Evolutionary conservation across 2,113 vertebrate genomes (phyloP).

Genomic region (Malurus alboscapulatus): DNA sequence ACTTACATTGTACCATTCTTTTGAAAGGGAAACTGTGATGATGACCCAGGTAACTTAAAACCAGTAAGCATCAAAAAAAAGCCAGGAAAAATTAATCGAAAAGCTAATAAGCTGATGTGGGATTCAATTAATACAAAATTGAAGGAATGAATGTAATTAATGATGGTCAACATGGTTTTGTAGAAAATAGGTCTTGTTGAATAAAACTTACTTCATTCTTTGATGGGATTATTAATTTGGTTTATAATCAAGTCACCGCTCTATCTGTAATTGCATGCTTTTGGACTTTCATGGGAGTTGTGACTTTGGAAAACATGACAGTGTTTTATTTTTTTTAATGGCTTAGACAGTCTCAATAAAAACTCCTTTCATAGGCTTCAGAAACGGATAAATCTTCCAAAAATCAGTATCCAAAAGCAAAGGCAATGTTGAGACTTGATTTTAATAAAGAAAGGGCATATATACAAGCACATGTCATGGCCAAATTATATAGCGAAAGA

Average conservation of each 20-base stretch:
- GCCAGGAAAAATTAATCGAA: conserved; percentile 21
- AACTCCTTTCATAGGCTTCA: background rate
- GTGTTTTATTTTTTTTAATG: background rate
- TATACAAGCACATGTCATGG: accelerated
- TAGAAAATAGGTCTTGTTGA: conserved; percentile 42
- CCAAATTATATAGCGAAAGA: background rate
- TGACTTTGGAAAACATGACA: background rate
- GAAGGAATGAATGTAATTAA: conserved; percentile 52
- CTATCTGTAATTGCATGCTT: background rate
- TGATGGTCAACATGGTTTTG: conserved; percentile 33
- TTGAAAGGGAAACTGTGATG: background rate
- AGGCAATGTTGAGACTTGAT: background rate
- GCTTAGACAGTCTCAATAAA: background rate
- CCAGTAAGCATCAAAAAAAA: conserved; percentile 10
- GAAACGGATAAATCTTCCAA: background rate
- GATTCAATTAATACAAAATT: conserved; percentile 55
- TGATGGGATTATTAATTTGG: conserved; percentile 44
- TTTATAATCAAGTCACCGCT: background rate
- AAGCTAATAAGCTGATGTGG: conserved; percentile 19
- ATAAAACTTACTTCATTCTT: conserved; percentile 33
- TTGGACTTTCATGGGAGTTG: background rate
- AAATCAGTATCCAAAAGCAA: background rate
- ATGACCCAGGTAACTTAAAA: background rate
- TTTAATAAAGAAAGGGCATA: background rate
- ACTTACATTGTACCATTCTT: background rate